Percentiles rank a stretch among this genome's conserved stretches.
These are phyloP conservation scores for Heliconius ethilla DNA, from an alignment of 2,888 invertebrate genomes.

Conservation along the genomic window DNA sequence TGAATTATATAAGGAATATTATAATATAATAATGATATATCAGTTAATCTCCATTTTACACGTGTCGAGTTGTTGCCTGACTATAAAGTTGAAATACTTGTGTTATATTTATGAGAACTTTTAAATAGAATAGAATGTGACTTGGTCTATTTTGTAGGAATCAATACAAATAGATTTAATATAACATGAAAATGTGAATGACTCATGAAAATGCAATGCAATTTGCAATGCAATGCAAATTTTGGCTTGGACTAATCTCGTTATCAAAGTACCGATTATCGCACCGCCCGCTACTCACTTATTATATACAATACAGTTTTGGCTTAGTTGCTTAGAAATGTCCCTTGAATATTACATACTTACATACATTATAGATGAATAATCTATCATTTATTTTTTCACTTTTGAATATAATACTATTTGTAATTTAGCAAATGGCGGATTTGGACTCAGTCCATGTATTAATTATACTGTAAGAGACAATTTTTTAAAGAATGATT, in stretches of 20 bases:
- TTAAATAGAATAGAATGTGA: constrained; percentile 25
- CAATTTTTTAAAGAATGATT: constrained; percentile 29
- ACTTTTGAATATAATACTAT: background rate
- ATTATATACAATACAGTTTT: constrained; percentile 8
- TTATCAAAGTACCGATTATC: constrained; percentile 6
- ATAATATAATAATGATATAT: constrained; percentile 5
- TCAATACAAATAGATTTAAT: constrained; percentile 12
- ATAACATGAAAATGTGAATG: constrained; percentile 20
- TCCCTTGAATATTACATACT: background rate
- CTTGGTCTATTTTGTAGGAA: constrained; percentile 24
- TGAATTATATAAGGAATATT: constrained; percentile 17
- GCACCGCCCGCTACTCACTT: constrained; percentile 23
- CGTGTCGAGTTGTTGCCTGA: constrained; percentile 12
- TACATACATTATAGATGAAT: background rate
- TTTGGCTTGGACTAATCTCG: background rate
- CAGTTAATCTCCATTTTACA: background rate
- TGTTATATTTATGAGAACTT: constrained; percentile 28
- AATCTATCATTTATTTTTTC: constrained; percentile 15
- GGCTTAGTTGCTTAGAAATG: constrained; percentile 28
- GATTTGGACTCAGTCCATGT: constrained; percentile 2
- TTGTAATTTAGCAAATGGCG: background rate
- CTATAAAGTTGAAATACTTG: constrained; percentile 24
- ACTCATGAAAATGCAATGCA: background rate
- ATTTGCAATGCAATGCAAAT: too few relatives aligned
- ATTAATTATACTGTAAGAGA: constrained; percentile 21